Base-by-base conservation (phyloP, 2,888 invertebrate species). In the Nomada hirtipes region DNA sequence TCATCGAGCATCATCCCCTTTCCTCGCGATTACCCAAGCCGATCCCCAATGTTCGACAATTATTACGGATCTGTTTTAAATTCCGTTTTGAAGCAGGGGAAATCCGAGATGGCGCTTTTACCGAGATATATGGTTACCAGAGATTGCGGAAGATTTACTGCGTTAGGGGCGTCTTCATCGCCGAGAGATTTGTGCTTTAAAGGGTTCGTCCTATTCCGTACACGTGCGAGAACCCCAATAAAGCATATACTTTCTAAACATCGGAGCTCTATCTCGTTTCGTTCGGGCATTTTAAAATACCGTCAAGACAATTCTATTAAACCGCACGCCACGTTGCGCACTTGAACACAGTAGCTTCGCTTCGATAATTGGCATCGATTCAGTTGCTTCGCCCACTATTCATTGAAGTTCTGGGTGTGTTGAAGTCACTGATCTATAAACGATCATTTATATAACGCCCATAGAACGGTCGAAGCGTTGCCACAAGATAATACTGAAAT, bases 11-110 rank as follows among this genome's bases (percentile, higher is more conserved):
- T 20, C 20, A 20, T 26, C 3, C 26, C 29, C 2, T n/a, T 23
- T 50, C 23, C 42, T 29, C 44, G 29, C 42, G 18, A 23, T 68
- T 73, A 60, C 60, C 76, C 44, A 15, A 47, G 61, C 10, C 15
- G 69, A 75, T 55, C 68, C 64, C 74, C 53, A 55, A 76, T 47
- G 53, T 76, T 61, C 23, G 63, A 68, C 80, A 84, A 87, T 87
- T 84, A 86, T 79, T 60, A 29, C 57, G 63, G 78, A 86, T 87
- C 85, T 85, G 80, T 87, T 87, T 88, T 84, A 86, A 80, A 87
- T 87, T 87, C 86, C 77, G 64, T 52, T 63, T 78, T 65, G 80
- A 78, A 77, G 76, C 81, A 53, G 29, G 53, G 69, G 44, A 71
- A 79, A 87, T 87, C 82, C 82, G 29, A 72, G 67, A 61, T 70